A percentile compares a stretch with the other conserved stretches of the same genome.
These are phyloP conservation scores for Nibea coibor DNA, from an alignment of 2,113 vertebrate species.

Conservation along the genomic window DNA sequence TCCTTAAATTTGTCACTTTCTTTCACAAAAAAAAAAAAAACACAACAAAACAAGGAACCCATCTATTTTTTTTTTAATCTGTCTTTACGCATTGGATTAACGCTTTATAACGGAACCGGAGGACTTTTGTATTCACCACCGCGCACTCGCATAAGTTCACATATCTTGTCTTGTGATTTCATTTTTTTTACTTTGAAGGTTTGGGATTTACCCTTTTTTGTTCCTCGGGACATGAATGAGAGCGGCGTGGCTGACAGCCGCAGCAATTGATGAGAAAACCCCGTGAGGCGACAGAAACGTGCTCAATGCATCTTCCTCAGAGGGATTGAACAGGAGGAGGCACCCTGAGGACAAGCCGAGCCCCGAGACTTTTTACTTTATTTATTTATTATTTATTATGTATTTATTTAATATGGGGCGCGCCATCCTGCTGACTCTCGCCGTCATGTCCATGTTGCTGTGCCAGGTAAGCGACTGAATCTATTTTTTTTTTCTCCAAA, in stretches of 20 bases:
- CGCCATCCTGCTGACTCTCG: slow-evolving; percentile 84
- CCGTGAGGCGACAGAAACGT: slow-evolving; percentile 68
- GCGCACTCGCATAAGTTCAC: slow-evolving; percentile 13
- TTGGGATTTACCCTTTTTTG: slow-evolving; percentile 63
- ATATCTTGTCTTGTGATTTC: background rate
- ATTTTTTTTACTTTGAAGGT: slow-evolving; percentile 16
- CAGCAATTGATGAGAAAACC: slow-evolving; percentile 75
- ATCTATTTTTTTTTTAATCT: background rate
- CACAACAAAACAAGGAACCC: slow-evolving; percentile 32
- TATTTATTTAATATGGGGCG: slow-evolving; percentile 89
- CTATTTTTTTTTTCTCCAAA: slow-evolving; percentile 24
- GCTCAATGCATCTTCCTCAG: slow-evolving; percentile 77
- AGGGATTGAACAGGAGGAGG: slow-evolving; percentile 69
- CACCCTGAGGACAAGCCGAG: slow-evolving; percentile 76
- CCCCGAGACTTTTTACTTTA: slow-evolving; percentile 60
- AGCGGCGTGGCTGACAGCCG: slow-evolving; percentile 70
- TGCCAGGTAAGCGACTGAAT: slow-evolving; percentile 87
- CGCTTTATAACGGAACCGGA: slow-evolving; percentile 52
- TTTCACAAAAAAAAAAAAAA: slow-evolving; percentile 9
- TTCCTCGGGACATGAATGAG: slow-evolving; percentile 72
- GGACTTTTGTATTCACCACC: slow-evolving; percentile 37
- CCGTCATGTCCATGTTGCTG: slow-evolving; percentile 86
- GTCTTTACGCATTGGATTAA: slow-evolving; percentile 77
- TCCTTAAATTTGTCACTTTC: slow-evolving; percentile 43
- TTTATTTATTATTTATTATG: slow-evolving; percentile 81